Evolutionary conservation across 2,888 invertebrate genomes (phyloP).

Genomic region (Drosophila pseudotalamancana): DNA sequence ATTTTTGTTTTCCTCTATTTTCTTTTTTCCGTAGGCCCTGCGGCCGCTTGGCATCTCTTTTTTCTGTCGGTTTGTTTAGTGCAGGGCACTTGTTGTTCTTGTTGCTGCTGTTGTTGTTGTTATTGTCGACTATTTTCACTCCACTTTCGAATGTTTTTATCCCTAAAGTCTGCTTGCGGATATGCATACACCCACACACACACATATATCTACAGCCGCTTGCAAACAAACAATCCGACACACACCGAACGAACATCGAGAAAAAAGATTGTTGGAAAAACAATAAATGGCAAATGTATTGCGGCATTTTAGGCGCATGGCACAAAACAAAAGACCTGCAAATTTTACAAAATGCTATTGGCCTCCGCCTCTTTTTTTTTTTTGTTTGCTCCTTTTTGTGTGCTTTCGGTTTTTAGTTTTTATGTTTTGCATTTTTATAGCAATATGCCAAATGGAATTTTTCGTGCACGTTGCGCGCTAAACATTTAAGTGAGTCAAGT

Average conservation of each 20-base stretch:
- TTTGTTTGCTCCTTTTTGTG: background rate
- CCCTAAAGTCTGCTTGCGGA: constrained; percentile 78
- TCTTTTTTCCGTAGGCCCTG: constrained; percentile 21
- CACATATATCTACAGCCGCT: constrained; percentile 4
- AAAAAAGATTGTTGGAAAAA: constrained; percentile 70
- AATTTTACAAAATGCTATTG: constrained; percentile 62
- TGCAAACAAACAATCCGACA: constrained; percentile 29
- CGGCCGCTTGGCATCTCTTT: constrained; percentile 36
- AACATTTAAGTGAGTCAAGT: constrained; percentile 73
- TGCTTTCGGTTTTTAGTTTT: constrained; percentile 21
- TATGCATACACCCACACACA: constrained; percentile 50
- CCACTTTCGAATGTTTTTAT: constrained; percentile 75
- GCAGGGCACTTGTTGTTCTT: constrained; percentile 27
- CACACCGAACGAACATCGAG: constrained; percentile 29
- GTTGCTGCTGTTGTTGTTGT: constrained; percentile 26
- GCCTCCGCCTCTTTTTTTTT: constrained; percentile 5
- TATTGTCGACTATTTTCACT: constrained; percentile 69
- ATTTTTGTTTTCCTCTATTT: constrained; percentile 25
- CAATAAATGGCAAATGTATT: constrained; percentile 77
- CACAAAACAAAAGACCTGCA: constrained; percentile 64
- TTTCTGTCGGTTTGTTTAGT: constrained; percentile 33
- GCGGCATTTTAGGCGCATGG: constrained; percentile 74
- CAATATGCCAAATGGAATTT: constrained; percentile 75
- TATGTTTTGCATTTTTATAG: constrained; percentile 64
- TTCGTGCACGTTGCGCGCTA: constrained; percentile 50